phyloP scores from a whole-genome alignment of 2,113 vertebrate species.

The Synchiropus splendidus region DNA sequence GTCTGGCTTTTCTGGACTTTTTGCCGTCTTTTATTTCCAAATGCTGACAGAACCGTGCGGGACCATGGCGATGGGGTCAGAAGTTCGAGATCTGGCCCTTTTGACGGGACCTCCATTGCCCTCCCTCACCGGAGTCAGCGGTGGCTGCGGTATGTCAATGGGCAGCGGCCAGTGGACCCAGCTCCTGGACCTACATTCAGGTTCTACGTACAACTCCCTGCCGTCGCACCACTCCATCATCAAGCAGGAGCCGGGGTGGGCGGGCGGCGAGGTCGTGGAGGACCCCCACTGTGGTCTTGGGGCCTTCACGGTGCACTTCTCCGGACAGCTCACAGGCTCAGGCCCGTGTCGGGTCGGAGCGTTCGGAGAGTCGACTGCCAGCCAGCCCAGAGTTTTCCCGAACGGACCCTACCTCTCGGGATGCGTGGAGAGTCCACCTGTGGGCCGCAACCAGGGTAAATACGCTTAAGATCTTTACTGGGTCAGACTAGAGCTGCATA shows the following conservation, averaged over 20 bases:
- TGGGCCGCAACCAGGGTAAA: slow-evolving; percentile 85
- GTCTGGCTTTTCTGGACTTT: slow-evolving; percentile 16
- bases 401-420: slow-evolving; percentile 80
- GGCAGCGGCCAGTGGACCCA: slow-evolving; percentile 86
- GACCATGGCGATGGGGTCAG: slow-evolving; percentile 88
- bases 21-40: slow-evolving; percentile 4
- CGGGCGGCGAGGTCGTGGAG: slow-evolving; percentile 76
- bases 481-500: too few relatives aligned
- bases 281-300: slow-evolving; percentile 85
- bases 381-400: slow-evolving; percentile 84
- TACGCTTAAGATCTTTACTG: background rate
- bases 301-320: slow-evolving; percentile 95
- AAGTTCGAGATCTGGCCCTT: slow-evolving; percentile 84
- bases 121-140: slow-evolving; percentile 71
- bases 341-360: slow-evolving; percentile 85
- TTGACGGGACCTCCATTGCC: slow-evolving; percentile 72
- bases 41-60: slow-evolving; percentile 63
- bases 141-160: slow-evolving; percentile 77
- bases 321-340: slow-evolving; percentile 87
- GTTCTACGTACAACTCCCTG: slow-evolving; percentile 75
- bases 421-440: slow-evolving; percentile 80
- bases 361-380: slow-evolving; percentile 70
- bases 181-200: slow-evolving; percentile 86
- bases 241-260: slow-evolving; percentile 95
- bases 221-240: slow-evolving; percentile 88